Evolutionary conservation across 2,113 vertebrate genomes (phyloP).

Genomic region (Merops nubicus): DNA sequence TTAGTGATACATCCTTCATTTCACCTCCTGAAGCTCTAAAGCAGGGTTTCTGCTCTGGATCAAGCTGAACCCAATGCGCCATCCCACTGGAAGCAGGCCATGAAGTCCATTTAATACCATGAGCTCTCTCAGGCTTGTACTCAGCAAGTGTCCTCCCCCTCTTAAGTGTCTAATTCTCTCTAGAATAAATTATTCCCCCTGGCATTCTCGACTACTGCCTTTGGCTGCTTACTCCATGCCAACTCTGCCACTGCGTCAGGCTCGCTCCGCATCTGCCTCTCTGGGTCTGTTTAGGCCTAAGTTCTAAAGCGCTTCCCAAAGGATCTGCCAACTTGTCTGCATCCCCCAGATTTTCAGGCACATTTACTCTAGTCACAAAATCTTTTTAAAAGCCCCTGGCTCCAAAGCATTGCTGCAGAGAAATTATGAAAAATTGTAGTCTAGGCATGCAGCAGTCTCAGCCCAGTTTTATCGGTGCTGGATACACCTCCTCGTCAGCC

Average conservation of each 20-base stretch:
- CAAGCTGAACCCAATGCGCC: accelerated
- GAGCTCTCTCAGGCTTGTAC: background rate
- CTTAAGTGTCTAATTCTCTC: background rate
- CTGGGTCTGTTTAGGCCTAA: background rate
- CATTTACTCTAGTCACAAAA: background rate
- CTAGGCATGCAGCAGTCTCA: background rate
- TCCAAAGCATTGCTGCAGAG: background rate
- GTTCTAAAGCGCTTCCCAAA: background rate
- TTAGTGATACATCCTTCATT: background rate
- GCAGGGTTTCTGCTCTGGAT: background rate
- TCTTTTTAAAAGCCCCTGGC: background rate
- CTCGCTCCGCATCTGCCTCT: background rate
- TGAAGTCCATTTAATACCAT: background rate
- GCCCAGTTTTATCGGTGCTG: background rate
- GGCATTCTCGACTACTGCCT: background rate
- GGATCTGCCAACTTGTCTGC: background rate
- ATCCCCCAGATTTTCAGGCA: background rate
- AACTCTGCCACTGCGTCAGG: background rate
- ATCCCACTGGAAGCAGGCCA: slow-evolving; percentile 1
- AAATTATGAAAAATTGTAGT: background rate
- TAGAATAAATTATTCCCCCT: slow-evolving; percentile 12
- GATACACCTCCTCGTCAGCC: background rate
- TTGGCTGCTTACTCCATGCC: background rate
- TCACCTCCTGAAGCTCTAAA: background rate
- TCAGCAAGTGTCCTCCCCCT: background rate